Evolutionary conservation across 35 echinoderm and acorn worm species (phyloP).

Genomic region (Chiridota heheva): DNA sequence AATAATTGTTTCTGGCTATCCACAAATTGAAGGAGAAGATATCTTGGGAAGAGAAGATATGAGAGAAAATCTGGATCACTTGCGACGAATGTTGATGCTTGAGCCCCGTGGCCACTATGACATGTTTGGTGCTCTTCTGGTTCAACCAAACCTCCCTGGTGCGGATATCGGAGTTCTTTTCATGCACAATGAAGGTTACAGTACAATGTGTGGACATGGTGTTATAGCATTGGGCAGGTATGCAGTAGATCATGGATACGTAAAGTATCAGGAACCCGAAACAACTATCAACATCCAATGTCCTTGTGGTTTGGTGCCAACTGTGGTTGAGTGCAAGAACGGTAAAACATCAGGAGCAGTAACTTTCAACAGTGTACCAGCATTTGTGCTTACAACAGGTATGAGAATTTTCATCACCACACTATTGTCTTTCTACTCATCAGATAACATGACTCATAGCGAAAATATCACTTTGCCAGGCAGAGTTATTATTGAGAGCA

Average conservation of each 20-base stretch:
- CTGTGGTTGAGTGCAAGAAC: constrained; percentile 23
- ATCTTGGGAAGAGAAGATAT: constrained; percentile 64
- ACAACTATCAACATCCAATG: constrained; percentile 38
- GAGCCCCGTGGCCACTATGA: constrained; percentile 77
- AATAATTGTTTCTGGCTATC: constrained; percentile 72
- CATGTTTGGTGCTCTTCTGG: constrained; percentile 76
- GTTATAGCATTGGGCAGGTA: constrained; percentile 21
- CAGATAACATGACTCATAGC: too few species aligned
- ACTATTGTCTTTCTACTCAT: too few species aligned
- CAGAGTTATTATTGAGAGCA: too few species aligned
- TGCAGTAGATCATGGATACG: constrained; percentile 30
- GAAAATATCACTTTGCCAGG: too few species aligned
- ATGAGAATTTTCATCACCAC: too few species aligned
- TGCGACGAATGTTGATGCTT: constrained; percentile 73
- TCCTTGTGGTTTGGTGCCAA: constrained; percentile 42
- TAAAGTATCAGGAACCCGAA: constrained; percentile 11
- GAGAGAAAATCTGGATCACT: constrained; percentile 66
- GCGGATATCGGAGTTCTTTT: constrained; percentile 29
- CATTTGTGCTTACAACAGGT: constrained; percentile 12
- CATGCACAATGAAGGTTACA: constrained; percentile 20
- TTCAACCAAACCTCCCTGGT: background rate
- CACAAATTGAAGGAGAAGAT: constrained; percentile 52
- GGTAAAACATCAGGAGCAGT: constrained; percentile 18
- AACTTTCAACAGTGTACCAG: constrained; percentile 34
- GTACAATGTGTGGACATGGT: constrained; percentile 45